These are phyloP conservation scores for Drosophila longiperda DNA, from an alignment of 2,888 invertebrate species.

Conservation along the genomic window DNA sequence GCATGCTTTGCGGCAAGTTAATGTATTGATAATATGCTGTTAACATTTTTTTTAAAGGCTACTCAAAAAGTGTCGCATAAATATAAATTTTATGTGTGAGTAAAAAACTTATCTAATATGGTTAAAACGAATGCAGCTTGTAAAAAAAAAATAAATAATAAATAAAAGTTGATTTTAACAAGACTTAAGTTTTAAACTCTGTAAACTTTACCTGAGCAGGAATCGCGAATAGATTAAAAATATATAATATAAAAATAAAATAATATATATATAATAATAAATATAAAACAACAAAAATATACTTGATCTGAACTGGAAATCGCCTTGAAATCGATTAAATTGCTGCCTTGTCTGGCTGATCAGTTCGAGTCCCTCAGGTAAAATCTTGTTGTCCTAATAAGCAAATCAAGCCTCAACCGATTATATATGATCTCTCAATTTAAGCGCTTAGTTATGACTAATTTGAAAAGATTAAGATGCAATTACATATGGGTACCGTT, in stretches of 20 bases:
- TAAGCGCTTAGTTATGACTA: slow-evolving; percentile 44
- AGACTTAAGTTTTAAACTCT: not conserved
- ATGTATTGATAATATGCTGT: slow-evolving; percentile 54
- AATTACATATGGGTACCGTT: slow-evolving; percentile 51
- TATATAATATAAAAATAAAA: not conserved
- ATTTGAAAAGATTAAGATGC: slow-evolving; percentile 56
- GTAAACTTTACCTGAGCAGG: not conserved
- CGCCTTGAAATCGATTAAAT: not conserved
- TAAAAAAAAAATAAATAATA: not conserved
- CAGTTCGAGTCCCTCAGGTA: not conserved
- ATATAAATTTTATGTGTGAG: not conserved
- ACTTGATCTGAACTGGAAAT: not conserved
- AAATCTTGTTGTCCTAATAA: not conserved
- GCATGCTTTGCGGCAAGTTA: slow-evolving; percentile 36
- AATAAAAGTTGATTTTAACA: not conserved
- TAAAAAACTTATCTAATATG: not conserved
- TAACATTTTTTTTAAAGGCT: slow-evolving; percentile 22
- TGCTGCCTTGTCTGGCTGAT: not conserved
- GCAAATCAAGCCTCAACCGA: slow-evolving; percentile 28
- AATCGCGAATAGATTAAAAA: not conserved
- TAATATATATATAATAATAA: not conserved
- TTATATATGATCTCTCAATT: slow-evolving; percentile 50
- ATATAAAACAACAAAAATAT: not conserved
- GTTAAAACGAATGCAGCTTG: not conserved
- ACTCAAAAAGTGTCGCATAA: not conserved